Base-by-base conservation (phyloP, 1,140 invertebrate species). In the Drosophila pallidifrons region DNA sequence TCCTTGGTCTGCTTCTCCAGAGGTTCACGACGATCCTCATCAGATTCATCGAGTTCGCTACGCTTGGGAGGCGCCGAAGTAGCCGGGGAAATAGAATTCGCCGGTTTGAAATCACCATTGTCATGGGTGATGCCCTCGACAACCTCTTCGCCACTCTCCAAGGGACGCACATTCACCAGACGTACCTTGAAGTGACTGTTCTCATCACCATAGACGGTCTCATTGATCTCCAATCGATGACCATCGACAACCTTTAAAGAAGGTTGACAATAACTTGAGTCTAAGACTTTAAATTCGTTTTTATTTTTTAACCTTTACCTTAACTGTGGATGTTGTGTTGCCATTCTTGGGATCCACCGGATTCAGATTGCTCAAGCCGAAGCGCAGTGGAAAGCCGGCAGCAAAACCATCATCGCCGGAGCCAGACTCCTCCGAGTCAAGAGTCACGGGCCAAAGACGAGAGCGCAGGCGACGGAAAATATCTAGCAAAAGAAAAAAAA, bases 211-310 rank as follows among this genome's bases (percentile, higher is more conserved):
- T 88, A 91, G 2, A 82, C 77, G 3, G 91, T 92, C 60, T 92
- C 91, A 57, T 92, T 92, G 47, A 92, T 87, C 72, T 92, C 91
- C 20, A 92, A 75, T 64, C 86, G 86, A 68, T 92, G 91, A 8
- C 91, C 91, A 81, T 92, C 77, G 20, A 92, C 85, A 49, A 92
- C 76, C 91, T 92, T 13, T n/a, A 32, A 8, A 7, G 2, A 25
- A 25, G 20, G 20, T 25, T 13, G 35, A 1, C 45, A 11, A 28
- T 5, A 43, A 43, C n/a, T 58, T 15, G 0, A 43, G n/a, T 30
- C 41, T 7, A 2, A 2, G 46, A 2, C 0, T 65, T n/a, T 10
- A 28, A 8, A 1, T 32, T 43, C 64, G 5, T 35, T 15, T 5
- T 52, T 38, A 6, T 46, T 28, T 3, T 52, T 45, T 8, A 4